These are phyloP conservation scores for Eristalis tenax DNA, from an alignment of 2,888 invertebrate species.

Conservation along the genomic window DNA sequence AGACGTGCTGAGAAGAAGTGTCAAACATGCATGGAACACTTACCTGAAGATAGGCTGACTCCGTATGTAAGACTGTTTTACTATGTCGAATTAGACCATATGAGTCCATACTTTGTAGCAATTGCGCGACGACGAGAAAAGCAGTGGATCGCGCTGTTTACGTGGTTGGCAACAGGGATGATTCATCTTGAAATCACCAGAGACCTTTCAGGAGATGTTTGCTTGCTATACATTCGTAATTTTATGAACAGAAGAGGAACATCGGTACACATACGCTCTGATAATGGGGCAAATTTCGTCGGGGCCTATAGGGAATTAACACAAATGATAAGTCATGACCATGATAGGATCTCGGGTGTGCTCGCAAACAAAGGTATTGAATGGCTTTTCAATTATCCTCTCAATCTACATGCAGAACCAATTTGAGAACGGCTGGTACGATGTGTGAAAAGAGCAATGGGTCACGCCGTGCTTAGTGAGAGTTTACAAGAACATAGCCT, in stretches of 20 bases:
- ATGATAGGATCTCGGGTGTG: not conserved
- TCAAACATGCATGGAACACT: no score
- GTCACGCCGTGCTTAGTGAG: conserved; percentile 1
- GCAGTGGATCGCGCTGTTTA: no score
- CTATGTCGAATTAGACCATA: no score
- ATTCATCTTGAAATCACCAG: no score
- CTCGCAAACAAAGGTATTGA: not conserved
- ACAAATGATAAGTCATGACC: not conserved
- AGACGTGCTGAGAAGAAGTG: no score
- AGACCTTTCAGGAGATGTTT: no score
- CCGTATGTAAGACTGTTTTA: no score
- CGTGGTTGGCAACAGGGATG: no score
- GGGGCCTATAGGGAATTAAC: conserved; percentile 23
- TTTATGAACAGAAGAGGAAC: conserved; percentile 22
- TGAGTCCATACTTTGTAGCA: no score
- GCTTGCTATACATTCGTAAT: no score
- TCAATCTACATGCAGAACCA: not conserved
- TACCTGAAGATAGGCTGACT: no score
- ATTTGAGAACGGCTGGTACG: not conserved
- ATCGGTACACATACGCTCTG: conserved; percentile 32
- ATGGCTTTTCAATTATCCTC: not conserved
- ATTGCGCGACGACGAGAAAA: no score
- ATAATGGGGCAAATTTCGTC: conserved; percentile 44
- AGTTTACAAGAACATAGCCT: conserved; percentile 24
- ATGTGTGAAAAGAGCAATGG: conserved; percentile 24